phyloP scores from a whole-genome alignment of 2,113 vertebrate genomes.

The Nyctibius bracteatus region DNA sequence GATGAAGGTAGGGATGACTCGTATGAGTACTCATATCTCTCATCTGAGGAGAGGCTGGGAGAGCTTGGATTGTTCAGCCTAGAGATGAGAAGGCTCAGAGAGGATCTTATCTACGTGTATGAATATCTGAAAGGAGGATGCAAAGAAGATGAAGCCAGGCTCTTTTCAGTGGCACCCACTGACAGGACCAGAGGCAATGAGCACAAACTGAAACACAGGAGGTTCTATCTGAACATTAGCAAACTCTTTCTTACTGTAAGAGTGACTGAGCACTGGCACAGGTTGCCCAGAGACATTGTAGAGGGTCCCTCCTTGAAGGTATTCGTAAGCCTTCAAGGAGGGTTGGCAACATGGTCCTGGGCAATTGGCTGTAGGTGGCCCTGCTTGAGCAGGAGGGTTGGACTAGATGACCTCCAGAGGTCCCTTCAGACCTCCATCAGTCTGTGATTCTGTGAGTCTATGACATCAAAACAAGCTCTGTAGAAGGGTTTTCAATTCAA shows the following conservation, averaged over 20 bases:
- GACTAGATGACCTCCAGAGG: background rate
- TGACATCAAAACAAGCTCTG: background rate
- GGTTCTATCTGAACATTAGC: background rate
- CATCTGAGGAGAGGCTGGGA: background rate
- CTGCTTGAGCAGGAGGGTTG: background rate
- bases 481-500: background rate
- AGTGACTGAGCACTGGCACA: background rate
- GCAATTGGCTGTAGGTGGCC: background rate
- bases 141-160: too few relatives aligned
- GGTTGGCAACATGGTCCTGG: too few relatives aligned
- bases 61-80: background rate
- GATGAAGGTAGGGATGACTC: background rate
- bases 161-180: too few relatives aligned
- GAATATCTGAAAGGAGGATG: too few relatives aligned
- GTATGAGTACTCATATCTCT: background rate
- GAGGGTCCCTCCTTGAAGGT: background rate
- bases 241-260: background rate
- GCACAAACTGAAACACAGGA: background rate
- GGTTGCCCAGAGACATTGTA: background rate
- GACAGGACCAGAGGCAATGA: too few relatives aligned
- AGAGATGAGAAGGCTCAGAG: too few relatives aligned
- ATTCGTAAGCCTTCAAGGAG: background rate
- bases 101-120: too few relatives aligned
- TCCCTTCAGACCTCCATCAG: background rate
- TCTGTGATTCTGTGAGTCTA: background rate